Percentiles rank a stretch among this genome's conserved stretches.
Evolutionary conservation across 2,888 invertebrate genomes (phyloP).

Genomic region (Steinernema scapterisci): DNA sequence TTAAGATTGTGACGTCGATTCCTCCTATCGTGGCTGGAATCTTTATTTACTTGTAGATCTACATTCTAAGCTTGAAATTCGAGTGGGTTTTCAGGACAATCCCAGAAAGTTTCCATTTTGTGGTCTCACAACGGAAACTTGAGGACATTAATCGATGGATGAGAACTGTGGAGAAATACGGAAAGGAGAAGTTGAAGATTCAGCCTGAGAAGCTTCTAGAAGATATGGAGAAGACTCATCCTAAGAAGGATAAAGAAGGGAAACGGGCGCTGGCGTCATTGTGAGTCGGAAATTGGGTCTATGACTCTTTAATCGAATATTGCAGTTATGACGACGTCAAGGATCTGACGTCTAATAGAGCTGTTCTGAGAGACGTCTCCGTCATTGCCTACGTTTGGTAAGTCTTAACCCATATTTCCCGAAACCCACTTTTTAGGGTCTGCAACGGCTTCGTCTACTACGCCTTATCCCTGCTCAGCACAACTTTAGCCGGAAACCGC

Average conservation of each 20-base stretch:
- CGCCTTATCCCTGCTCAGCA: conserved; percentile 58
- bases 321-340: no score
- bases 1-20: conserved; percentile 45
- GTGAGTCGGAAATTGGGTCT: no score
- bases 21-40: conserved; percentile 42
- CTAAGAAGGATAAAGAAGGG: not conserved
- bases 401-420: not conserved
- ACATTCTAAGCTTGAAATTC: no score
- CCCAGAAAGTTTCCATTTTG: conserved; percentile 52
- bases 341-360: not conserved
- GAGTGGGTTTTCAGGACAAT: conserved; percentile 44
- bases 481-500: conserved; percentile 55
- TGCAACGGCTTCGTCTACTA: conserved; percentile 55
- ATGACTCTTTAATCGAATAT: no score
- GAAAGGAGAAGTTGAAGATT: not conserved
- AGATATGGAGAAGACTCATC: not conserved
- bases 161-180: conserved; percentile 38
- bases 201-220: not conserved
- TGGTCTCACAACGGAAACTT: conserved; percentile 42
- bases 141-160: conserved; percentile 46
- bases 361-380: not conserved
- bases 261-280: no score
- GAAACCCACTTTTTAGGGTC: not conserved
- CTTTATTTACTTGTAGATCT: no score
- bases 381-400: not conserved